Conservation (phyloP, 2,888 invertebrate genomes). For the Heliothis peltigera region DNA sequence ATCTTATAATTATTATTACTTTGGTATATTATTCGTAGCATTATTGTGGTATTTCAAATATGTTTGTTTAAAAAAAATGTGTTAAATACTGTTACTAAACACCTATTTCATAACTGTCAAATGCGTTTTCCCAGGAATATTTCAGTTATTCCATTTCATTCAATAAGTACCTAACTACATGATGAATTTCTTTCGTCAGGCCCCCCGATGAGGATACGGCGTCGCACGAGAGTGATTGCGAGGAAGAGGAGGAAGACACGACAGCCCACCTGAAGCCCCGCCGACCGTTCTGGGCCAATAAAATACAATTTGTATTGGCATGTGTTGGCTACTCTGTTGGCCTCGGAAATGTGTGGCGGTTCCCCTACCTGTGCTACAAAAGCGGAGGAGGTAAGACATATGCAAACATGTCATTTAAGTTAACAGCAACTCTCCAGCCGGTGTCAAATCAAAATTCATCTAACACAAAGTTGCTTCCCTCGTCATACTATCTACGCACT, state of each 20-base stretch:
- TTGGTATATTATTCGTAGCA: too few relatives aligned
- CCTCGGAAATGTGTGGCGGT: constrained; percentile 97
- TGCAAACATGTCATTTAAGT: too few relatives aligned
- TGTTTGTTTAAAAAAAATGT: too few relatives aligned
- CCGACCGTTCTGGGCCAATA: constrained; percentile 96
- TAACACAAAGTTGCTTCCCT: too few relatives aligned
- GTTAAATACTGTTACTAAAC: too few relatives aligned
- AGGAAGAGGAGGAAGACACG: constrained; percentile 92
- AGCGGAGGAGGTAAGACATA: constrained; percentile 94
- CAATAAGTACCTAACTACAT: neutral
- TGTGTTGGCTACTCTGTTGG: constrained; percentile 97
- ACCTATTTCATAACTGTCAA: too few relatives aligned
- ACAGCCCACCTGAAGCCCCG: constrained; percentile 93
- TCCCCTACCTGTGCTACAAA: constrained; percentile 97
- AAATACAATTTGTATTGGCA: constrained; percentile 96
- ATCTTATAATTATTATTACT: neutral
- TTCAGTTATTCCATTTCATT: too few relatives aligned
- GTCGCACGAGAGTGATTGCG: constrained; percentile 94
- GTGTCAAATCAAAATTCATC: too few relatives aligned
- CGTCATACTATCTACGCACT: too few relatives aligned
- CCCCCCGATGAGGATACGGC: constrained; percentile 93
- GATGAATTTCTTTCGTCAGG: constrained; percentile 78
- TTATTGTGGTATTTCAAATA: too few relatives aligned
- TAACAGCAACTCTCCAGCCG: too few relatives aligned
- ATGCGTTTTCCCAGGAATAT: neutral